phyloP scores from a whole-genome alignment of 1,140 invertebrate genomes.

The Listronotus bonariensis region DNA sequence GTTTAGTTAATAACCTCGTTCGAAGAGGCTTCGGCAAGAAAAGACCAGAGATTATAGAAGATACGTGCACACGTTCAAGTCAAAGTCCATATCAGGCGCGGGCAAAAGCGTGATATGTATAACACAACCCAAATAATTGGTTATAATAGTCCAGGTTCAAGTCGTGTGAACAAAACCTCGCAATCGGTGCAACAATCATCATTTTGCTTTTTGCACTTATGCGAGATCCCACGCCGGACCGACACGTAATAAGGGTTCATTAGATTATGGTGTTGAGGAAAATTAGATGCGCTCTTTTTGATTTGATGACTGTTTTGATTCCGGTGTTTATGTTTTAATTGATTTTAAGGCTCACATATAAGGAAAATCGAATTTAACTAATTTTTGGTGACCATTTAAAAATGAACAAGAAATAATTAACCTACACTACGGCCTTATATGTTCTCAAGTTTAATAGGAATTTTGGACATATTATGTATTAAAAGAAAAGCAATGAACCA shows the following conservation, averaged over 20 bases:
- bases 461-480: too few relatives aligned
- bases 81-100: constrained; percentile 41
- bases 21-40: constrained; percentile 35
- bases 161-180: constrained; percentile 49
- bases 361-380: too few relatives aligned
- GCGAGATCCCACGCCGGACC: constrained; percentile 17
- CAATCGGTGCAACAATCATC: constrained; percentile 26
- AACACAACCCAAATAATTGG: constrained; percentile 54
- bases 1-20: constrained; percentile 46
- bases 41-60: constrained; percentile 40
- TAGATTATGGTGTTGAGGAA: constrained; percentile 4
- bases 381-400: too few relatives aligned
- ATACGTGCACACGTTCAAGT: constrained; percentile 47
- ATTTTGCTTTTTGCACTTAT: constrained; percentile 21
- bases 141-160: constrained; percentile 53
- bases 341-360: too few relatives aligned
- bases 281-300: constrained; percentile 10
- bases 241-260: constrained; percentile 18
- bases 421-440: too few relatives aligned
- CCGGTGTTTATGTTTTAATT: too few relatives aligned
- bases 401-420: too few relatives aligned
- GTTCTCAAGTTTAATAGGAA: too few relatives aligned
- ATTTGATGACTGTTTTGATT: background rate
- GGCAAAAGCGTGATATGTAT: constrained; percentile 49
- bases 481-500: too few relatives aligned